phyloP scores from a whole-genome alignment of 2,113 vertebrate species.

The Aspidoscelis tigris region DNA sequence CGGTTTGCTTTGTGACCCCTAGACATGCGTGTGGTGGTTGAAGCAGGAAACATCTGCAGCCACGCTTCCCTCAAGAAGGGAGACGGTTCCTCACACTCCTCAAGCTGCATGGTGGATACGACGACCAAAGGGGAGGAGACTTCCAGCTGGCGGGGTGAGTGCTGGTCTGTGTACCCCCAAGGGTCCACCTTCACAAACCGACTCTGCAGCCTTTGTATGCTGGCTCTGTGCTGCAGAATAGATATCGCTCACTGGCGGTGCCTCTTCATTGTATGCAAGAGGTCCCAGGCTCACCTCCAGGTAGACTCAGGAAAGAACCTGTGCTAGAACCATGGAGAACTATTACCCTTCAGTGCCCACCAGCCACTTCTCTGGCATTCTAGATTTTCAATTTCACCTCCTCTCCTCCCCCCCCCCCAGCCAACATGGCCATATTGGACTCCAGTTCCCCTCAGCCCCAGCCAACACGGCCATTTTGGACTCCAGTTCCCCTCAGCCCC shows the following conservation, averaged over 20 bases:
- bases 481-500: not conserved
- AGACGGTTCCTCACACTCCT: slow-evolving; percentile 85
- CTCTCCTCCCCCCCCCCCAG: too few species aligned
- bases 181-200: too few species aligned
- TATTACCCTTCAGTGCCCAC: not conserved
- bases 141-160: slow-evolving; percentile 78
- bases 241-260: not conserved
- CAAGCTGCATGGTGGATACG: slow-evolving; percentile 89
- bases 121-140: slow-evolving; percentile 85
- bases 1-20: slow-evolving; percentile 15
- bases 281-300: not conserved
- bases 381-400: too few species aligned
- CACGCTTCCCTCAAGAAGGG: slow-evolving; percentile 75
- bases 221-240: not conserved
- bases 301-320: not conserved
- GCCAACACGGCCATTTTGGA: not conserved
- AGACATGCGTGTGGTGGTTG: slow-evolving; percentile 75
- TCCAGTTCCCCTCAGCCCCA: too few species aligned
- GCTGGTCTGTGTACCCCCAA: too few species aligned
- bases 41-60: slow-evolving; percentile 78
- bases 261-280: not conserved
- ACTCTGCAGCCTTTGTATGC: not conserved
- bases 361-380: not conserved
- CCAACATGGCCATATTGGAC: too few species aligned
- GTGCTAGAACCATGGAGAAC: not conserved